Conservation (phyloP, 2,888 invertebrate genomes). For the Mongoloraphidia duomilia region DNA sequence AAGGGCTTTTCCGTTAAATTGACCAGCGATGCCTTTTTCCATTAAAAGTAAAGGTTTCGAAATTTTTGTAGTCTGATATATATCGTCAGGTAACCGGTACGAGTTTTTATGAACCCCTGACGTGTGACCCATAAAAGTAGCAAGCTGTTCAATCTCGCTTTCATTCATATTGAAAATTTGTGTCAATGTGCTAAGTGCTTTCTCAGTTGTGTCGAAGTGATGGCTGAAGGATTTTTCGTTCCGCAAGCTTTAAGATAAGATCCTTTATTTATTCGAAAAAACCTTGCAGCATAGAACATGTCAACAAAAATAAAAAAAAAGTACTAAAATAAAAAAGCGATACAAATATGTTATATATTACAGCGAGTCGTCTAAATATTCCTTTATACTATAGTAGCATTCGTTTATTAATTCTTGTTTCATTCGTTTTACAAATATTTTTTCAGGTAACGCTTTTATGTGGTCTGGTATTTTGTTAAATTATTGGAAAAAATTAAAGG, state of each 20-base stretch:
- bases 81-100: constrained; percentile 16
- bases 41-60: constrained; percentile 13
- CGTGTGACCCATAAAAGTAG: constrained; percentile 18
- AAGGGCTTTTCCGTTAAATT: constrained; percentile 13
- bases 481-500: too few relatives aligned
- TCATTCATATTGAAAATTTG: constrained; percentile 17
- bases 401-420: too few relatives aligned
- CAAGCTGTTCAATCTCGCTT: constrained; percentile 17
- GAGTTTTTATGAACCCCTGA: constrained; percentile 10
- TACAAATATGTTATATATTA: too few relatives aligned
- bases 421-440: too few relatives aligned
- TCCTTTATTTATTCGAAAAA: too few relatives aligned
- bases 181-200: constrained; percentile 19
- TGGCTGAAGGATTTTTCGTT: constrained; percentile 16
- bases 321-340: too few relatives aligned
- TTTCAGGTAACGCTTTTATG: too few relatives aligned
- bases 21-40: constrained; percentile 10
- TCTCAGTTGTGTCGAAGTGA: constrained; percentile 16
- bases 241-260: constrained; percentile 10
- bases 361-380: too few relatives aligned
- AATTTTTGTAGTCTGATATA: constrained; percentile 16
- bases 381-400: too few relatives aligned
- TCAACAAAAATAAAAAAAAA: too few relatives aligned
- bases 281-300: too few relatives aligned
- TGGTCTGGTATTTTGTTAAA: too few relatives aligned